Evolutionary conservation across 2,113 vertebrate genomes (phyloP).

Genomic region (Redunca redunca): DNA sequence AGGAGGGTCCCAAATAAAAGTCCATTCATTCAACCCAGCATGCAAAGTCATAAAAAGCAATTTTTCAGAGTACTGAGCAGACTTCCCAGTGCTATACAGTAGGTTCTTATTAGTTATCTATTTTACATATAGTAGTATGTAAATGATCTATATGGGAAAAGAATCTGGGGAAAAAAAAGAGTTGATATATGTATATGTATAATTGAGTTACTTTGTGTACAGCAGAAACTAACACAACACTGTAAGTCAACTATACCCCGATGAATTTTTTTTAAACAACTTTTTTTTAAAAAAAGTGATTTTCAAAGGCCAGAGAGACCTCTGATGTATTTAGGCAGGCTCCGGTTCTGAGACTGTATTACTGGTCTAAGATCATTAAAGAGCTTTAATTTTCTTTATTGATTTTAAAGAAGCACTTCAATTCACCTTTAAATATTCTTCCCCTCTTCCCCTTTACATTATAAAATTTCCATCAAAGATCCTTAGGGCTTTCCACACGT

Average conservation of each 20-base stretch:
- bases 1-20: not conserved
- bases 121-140: not conserved
- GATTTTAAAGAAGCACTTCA: conserved; percentile 58
- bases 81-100: not conserved
- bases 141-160: not conserved
- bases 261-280: not conserved
- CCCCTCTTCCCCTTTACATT: conserved; percentile 12
- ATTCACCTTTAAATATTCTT: conserved; percentile 59
- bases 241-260: not conserved
- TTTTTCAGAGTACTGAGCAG: not conserved
- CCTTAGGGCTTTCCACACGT: not conserved
- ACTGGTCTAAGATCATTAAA: conserved; percentile 36
- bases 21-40: not conserved
- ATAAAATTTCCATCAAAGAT: conserved; percentile 48
- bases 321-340: not conserved
- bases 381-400: conserved; percentile 62
- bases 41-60: not conserved
- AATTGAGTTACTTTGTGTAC: not conserved
- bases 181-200: not conserved
- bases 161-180: not conserved
- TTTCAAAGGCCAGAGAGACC: not conserved
- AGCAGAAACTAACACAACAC: not conserved
- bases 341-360: conserved; percentile 22
- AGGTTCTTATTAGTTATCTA: not conserved
- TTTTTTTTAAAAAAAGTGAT: not conserved